phyloP scores from a whole-genome alignment of 2,888 invertebrate genomes.

The Spodoptera exigua region DNA sequence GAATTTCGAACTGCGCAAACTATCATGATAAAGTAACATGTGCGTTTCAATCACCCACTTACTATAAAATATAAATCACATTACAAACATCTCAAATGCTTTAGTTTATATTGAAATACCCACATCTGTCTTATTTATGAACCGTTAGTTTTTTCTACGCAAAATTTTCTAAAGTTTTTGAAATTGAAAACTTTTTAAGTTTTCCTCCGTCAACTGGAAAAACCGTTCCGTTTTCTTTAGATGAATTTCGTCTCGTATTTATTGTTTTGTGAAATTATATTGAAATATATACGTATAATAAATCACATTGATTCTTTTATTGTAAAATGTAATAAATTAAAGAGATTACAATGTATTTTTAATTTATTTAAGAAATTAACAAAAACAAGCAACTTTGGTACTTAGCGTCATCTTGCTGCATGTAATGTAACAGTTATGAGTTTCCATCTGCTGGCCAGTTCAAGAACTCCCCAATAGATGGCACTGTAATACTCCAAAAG shows the following conservation, averaged over 20 bases:
- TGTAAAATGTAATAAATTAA: too few relatives aligned
- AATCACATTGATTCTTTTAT: too few relatives aligned
- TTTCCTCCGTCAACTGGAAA: too few relatives aligned
- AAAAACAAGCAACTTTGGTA: neutral
- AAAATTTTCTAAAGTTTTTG: neutral
- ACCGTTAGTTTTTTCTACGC: too few relatives aligned
- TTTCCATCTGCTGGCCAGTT: neutral
- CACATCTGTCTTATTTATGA: constrained; percentile 1
- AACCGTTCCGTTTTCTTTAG: too few relatives aligned
- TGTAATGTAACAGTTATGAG: constrained; percentile 1
- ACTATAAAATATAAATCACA: neutral
- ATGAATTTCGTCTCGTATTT: too few relatives aligned
- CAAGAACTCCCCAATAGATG: constrained; percentile 20
- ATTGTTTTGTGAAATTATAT: too few relatives aligned
- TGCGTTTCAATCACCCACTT: constrained; percentile 23
- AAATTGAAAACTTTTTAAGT: neutral
- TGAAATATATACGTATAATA: too few relatives aligned
- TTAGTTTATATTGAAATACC: constrained; percentile 39
- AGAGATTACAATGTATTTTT: too few relatives aligned
- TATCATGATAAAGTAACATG: neutral
- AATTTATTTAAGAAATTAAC: neutral
- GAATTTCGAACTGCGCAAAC: constrained; percentile 2
- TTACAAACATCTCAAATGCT: neutral
- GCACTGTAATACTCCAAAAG: constrained; percentile 8
- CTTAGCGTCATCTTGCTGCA: constrained; percentile 13